Percentiles rank a stretch among this genome's conserved stretches.
phyloP scores from a whole-genome alignment of 2,797 vertebrate species.

The Danio albolineatus region DNA sequence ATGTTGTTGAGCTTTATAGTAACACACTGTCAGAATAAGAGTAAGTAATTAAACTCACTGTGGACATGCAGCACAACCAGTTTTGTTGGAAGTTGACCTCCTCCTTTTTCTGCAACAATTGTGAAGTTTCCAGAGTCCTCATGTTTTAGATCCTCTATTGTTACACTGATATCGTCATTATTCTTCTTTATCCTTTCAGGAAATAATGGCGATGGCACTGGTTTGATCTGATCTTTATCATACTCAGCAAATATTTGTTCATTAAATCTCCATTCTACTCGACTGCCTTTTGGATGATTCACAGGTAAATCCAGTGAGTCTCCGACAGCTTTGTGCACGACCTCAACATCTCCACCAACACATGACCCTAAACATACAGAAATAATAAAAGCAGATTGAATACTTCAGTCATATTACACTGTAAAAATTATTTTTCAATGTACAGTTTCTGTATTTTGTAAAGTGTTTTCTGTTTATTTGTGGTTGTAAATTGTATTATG shows the following conservation, averaged over 20 bases:
- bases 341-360: not conserved
- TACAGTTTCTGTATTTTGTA: too few species aligned
- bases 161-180: not conserved
- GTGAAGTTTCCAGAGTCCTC: not conserved
- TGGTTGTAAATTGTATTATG: too few species aligned
- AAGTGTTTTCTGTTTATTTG: too few species aligned
- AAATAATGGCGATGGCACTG: fast-evolving
- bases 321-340: slow-evolving; percentile 13
- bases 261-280: not conserved
- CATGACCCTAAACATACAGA: not conserved
- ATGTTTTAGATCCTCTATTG: not conserved
- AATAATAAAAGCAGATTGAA: not conserved
- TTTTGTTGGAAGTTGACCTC: fast-evolving
- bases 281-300: not conserved
- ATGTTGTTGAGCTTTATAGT: too few species aligned
- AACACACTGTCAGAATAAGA: too few species aligned
- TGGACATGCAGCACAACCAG: not conserved
- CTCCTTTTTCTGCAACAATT: fast-evolving
- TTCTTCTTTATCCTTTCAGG: fast-evolving
- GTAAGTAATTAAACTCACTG: not conserved
- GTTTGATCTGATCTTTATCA: fast-evolving
- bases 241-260: fast-evolving
- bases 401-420: too few species aligned
- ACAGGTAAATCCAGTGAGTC: not conserved
- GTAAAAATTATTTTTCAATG: too few species aligned